Evolutionary conservation across 1,140 invertebrate genomes (phyloP), one percentile per base, ranked within the genome.

Genomic region (Psix sp.): DNA sequence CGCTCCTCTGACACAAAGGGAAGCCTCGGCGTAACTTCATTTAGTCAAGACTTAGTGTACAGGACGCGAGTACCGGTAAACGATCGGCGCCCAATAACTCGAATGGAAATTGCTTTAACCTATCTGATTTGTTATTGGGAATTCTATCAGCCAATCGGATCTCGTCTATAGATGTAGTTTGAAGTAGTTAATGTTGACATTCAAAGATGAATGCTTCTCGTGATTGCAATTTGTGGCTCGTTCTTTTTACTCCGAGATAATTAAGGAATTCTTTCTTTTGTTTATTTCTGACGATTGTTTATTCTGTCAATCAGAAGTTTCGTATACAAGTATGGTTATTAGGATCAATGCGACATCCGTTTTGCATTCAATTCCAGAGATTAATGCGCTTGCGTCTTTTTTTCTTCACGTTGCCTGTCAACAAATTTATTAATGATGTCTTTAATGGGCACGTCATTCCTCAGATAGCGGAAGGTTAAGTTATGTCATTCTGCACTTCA

Each of bases 61-160:
- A 63, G 51, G 38, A 63, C 45, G 59, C 67, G 51, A 57, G 67
- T 52, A 63, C 67, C 67, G 67, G 67, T 63, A 72, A 72, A 72
- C 59, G 67, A 72, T 72, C 67, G 67, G 57, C 59, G 38, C 51
- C 67, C 59, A 72, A 72, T 72, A 72, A 72, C 59, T 72, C 59
- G 67, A 72, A 65, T 65, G 59, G 59, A 72, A 72, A 72, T 65
- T 65, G 52, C 68, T 72, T 65, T 65, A 65, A 72, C 52, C 59
- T 72, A 72, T 59, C 68, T 59, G 68, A 65, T 72, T 72, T 65
- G 68, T 73, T 66, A 73, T 66, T 73, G 66, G 56, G 70, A 54
- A 54, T 73, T 73, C 60, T 66, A 73, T 66, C 70, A 73, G 48
- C 70, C 70, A 73, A 73, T 73, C 70, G 60, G 60, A 73, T 73